Evolutionary conservation across 1,140 invertebrate genomes (phyloP).

Genomic region (Sycobia sp.): DNA sequence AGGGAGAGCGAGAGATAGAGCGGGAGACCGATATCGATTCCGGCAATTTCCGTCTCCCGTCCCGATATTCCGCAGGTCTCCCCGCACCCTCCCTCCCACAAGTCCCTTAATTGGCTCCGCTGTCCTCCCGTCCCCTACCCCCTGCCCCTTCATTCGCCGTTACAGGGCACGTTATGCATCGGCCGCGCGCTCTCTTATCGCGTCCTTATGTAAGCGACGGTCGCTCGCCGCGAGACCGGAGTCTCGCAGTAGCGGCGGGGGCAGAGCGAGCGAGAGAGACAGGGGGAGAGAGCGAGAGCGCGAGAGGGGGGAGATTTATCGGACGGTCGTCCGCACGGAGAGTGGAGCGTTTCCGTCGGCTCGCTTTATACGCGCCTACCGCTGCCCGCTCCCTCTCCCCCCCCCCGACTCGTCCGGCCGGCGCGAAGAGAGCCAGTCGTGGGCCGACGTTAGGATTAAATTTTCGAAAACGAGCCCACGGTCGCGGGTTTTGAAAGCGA

Average conservation of each 20-base stretch:
- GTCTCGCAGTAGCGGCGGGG: no score
- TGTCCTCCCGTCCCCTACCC: conserved; percentile 2
- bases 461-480: no score
- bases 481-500: no score
- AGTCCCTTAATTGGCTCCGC: conserved; percentile 9
- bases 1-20: no score
- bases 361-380: conserved; percentile 36
- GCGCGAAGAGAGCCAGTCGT: neutral
- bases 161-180: neutral
- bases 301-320: conserved; percentile 32
- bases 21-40: conserved; percentile 28
- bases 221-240: neutral
- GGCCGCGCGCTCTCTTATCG: conserved; percentile 26
- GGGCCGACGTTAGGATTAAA: neutral
- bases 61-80: neutral
- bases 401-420: conserved; percentile 5
- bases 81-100: no score
- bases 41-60: conserved; percentile 17
- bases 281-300: no score
- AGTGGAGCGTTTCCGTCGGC: conserved; percentile 36
- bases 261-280: no score
- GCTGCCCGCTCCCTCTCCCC: no score
- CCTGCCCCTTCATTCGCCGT: conserved; percentile 7
- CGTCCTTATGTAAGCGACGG: conserved; percentile 26
- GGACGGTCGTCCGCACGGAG: conserved; percentile 23